Evolutionary conservation across 2,888 invertebrate species (phyloP).

Genomic region (Dorcus parallelipipedus): DNA sequence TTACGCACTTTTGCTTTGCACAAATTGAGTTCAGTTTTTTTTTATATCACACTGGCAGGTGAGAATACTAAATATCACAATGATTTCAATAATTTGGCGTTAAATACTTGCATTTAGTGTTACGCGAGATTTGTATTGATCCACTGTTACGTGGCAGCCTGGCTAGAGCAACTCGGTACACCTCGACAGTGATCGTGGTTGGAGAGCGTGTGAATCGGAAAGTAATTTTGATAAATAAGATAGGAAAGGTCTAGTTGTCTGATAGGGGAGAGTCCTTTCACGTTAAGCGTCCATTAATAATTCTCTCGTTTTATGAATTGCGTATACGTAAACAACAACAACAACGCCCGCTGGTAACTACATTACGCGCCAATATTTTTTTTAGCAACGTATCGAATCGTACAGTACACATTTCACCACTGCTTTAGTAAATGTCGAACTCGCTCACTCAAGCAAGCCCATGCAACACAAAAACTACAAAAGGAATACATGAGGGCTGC

Average conservation of each 20-base stretch:
- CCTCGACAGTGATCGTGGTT: slow-evolving; percentile 27
- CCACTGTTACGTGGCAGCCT: slow-evolving; percentile 48
- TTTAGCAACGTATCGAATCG: no score
- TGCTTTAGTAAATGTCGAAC: no score
- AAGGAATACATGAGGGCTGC: no score
- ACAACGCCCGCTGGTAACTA: no score
- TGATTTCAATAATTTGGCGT: slow-evolving; percentile 49
- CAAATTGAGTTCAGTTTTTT: slow-evolving; percentile 1
- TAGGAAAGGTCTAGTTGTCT: background rate
- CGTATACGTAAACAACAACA: no score
- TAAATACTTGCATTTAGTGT: slow-evolving; percentile 45
- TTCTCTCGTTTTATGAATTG: no score
- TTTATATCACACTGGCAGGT: slow-evolving; percentile 29
- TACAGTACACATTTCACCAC: no score
- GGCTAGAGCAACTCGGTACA: slow-evolving; percentile 30
- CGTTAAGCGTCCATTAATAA: no score
- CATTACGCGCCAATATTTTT: no score
- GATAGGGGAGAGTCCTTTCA: no score
- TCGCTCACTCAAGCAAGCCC: no score
- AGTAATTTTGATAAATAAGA: slow-evolving; percentile 31
- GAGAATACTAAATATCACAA: slow-evolving; percentile 51
- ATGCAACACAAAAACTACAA: no score
- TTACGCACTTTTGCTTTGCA: slow-evolving; percentile 23
- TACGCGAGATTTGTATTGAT: slow-evolving; percentile 44
- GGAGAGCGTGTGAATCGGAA: slow-evolving; percentile 38